Percentiles rank a stretch among this genome's conserved stretches.
Evolutionary conservation across 2,113 vertebrate genomes (phyloP).

Genomic region (Meleagris gallopavo): DNA sequence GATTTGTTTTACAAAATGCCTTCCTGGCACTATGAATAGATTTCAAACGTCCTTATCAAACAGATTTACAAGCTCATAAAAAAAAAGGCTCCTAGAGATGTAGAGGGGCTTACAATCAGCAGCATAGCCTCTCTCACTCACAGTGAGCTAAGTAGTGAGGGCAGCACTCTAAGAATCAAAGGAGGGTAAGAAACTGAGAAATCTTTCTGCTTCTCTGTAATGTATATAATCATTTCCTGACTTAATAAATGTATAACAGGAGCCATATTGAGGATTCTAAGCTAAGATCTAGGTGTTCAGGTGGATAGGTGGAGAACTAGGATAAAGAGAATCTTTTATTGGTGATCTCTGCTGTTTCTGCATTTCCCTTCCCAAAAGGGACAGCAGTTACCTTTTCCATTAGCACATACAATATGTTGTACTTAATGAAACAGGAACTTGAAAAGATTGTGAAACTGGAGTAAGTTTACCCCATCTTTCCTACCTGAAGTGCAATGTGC

Average conservation of each 20-base stretch:
- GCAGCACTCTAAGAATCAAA: neutral
- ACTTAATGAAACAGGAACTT: constrained; percentile 26
- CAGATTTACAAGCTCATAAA: neutral
- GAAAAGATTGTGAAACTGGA: constrained; percentile 8
- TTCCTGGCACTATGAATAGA: neutral
- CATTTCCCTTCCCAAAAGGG: neutral
- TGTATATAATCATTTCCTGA: fast-evolving
- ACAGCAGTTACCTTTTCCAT: neutral
- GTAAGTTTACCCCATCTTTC: neutral
- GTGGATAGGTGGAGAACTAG: neutral
- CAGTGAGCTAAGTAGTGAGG: neutral
- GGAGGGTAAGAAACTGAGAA: neutral
- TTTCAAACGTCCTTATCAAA: neutral
- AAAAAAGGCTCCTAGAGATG: neutral
- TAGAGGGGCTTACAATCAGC: neutral
- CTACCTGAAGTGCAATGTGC: neutral
- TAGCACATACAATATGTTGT: neutral
- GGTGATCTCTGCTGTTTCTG: neutral
- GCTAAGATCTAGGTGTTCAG: neutral
- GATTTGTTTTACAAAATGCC: neutral
- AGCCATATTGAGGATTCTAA: neutral
- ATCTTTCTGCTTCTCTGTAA: neutral
- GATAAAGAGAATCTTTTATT: neutral
- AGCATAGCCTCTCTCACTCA: neutral
- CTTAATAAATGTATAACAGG: neutral